Conservation (phyloP, 35 echinoderm and acorn worm species). For the Nesometra sesokonis region DNA sequence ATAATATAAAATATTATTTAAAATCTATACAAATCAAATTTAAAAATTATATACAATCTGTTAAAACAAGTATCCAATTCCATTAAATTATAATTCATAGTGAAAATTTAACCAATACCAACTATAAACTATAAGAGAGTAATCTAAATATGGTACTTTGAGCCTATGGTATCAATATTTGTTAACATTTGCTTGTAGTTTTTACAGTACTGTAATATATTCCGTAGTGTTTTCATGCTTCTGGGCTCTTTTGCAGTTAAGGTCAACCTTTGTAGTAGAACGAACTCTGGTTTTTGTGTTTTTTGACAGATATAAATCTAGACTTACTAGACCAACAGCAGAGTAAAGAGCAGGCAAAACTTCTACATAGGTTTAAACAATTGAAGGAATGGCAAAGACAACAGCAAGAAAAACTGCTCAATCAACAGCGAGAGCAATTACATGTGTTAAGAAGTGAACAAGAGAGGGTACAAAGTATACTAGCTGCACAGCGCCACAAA, state of each 20-base stretch:
- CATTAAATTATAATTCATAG: too few species aligned
- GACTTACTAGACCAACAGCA: constrained; percentile 57
- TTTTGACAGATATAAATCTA: neutral
- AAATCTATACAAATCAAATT: too few species aligned
- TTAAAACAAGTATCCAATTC: too few species aligned
- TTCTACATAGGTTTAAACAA: constrained; percentile 37
- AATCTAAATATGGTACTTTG: too few species aligned
- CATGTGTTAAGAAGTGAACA: constrained; percentile 48
- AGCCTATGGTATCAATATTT: too few species aligned
- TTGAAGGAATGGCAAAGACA: constrained; percentile 68
- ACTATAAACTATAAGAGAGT: too few species aligned
- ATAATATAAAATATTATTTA: too few species aligned
- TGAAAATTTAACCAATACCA: too few species aligned
- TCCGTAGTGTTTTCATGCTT: too few species aligned
- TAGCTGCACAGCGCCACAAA: constrained; percentile 62
- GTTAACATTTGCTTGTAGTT: too few species aligned
- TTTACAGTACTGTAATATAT: too few species aligned
- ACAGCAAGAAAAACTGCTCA: constrained; percentile 48
- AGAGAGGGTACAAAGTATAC: constrained; percentile 39
- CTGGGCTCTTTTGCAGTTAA: neutral
- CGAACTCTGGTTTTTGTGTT: neutral
- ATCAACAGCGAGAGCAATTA: constrained; percentile 54
- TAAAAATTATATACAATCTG: too few species aligned
- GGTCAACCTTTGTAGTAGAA: neutral
- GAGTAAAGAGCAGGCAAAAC: constrained; percentile 42